phyloP scores from a whole-genome alignment of 2,113 vertebrate species.

The Peromyscus leucopus region DNA sequence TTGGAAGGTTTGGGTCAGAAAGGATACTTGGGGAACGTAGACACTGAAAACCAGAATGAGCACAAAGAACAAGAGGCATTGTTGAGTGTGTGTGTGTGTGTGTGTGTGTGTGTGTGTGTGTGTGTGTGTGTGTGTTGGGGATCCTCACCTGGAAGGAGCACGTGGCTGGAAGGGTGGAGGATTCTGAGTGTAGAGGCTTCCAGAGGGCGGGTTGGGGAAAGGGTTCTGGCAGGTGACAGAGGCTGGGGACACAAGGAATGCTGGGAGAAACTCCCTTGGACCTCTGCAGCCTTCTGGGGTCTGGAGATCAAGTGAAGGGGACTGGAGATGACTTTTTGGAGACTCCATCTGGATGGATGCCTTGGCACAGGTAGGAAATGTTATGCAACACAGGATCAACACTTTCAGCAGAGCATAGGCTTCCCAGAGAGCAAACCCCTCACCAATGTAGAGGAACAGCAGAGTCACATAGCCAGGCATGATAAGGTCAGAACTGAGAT shows the following conservation, averaged over 20 bases:
- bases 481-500: not conserved
- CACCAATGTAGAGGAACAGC: not conserved
- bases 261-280: not conserved
- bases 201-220: not conserved
- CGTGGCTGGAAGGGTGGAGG: accelerated
- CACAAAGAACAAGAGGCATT: not conserved
- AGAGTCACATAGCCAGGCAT: not conserved
- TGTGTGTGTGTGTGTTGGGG: not conserved
- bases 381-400: not conserved
- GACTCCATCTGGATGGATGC: too few species aligned
- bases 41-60: not conserved
- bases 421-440: not conserved
- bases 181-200: not conserved
- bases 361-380: too few species aligned
- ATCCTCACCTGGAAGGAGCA: not conserved
- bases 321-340: not conserved
- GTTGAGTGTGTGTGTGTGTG: not conserved
- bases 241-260: not conserved
- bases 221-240: not conserved
- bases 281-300: not conserved
- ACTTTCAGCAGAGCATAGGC: too few species aligned
- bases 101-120: too few species aligned
- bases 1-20: not conserved
- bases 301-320: not conserved
- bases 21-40: not conserved